Evolutionary conservation across 1,140 invertebrate species (phyloP).

Genomic region (Drosophila melanica): DNA sequence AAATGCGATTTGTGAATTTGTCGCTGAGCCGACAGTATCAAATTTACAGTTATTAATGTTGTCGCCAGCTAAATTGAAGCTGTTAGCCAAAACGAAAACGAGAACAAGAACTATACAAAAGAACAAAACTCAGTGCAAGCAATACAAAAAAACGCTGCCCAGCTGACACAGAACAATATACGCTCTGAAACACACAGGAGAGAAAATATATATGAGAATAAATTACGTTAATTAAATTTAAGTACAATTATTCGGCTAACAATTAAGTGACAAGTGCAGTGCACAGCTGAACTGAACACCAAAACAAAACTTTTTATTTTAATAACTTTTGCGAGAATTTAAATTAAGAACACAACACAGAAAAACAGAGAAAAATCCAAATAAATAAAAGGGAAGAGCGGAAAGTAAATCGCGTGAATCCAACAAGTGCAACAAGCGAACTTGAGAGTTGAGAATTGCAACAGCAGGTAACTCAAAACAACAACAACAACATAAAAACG

Average conservation of each 20-base stretch:
- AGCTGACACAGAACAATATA: conserved; percentile 51
- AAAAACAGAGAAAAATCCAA: conserved; percentile 7
- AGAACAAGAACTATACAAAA: conserved; percentile 22
- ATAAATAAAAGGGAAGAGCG: conserved; percentile 22
- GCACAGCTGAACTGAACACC: background rate
- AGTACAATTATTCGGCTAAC: background rate
- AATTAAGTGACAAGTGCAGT: conserved; percentile 15
- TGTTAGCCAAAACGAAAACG: background rate
- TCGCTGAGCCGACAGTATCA: conserved; percentile 6
- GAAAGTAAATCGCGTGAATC: conserved; percentile 20
- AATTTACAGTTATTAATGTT: conserved; percentile 41
- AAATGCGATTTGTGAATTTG: conserved; percentile 24
- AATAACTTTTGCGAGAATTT: background rate
- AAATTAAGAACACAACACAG: background rate
- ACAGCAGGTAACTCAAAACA: conserved; percentile 22
- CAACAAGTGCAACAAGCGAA: conserved; percentile 31
- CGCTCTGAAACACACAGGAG: background rate
- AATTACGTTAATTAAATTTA: conserved; percentile 9
- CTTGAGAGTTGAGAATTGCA: conserved; percentile 26
- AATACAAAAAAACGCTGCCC: conserved; percentile 21
- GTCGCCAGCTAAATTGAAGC: conserved; percentile 25
- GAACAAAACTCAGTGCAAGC: background rate
- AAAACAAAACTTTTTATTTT: conserved; percentile 1
- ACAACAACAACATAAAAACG: conserved; percentile 1
- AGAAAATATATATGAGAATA: conserved; percentile 1